Evolutionary conservation across 1,140 invertebrate genomes (phyloP).

Genomic region (Paralvinella palmiformis): DNA sequence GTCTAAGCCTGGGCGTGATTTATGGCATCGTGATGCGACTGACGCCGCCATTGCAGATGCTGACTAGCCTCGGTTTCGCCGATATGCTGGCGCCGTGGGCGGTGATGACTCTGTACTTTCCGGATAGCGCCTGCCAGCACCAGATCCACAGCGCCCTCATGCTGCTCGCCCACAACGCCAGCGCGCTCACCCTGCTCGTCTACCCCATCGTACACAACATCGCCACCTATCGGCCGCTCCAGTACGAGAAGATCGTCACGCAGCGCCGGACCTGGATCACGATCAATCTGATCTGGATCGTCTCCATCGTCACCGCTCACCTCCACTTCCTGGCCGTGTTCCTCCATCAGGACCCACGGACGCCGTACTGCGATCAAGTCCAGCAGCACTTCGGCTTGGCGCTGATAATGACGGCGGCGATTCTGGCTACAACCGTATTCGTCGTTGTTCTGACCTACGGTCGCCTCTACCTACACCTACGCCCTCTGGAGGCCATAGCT

Average conservation of each 20-base stretch:
- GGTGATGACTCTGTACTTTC: constrained; percentile 15
- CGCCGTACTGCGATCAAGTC: constrained; percentile 4
- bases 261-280: constrained; percentile 1
- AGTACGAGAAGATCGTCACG: constrained; percentile 12
- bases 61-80: constrained; percentile 10
- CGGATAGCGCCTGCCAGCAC: constrained; percentile 10
- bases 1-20: constrained; percentile 13
- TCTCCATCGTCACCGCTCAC: not conserved
- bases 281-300: constrained; percentile 8
- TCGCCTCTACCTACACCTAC: constrained; percentile 3
- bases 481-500: not conserved
- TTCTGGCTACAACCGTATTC: not conserved
- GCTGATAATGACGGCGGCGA: not conserved
- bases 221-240: constrained; percentile 15
- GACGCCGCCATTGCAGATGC: constrained; percentile 12
- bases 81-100: constrained; percentile 16
- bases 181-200: constrained; percentile 8
- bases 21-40: constrained; percentile 12
- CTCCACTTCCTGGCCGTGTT: constrained; percentile 8
- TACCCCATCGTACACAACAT: constrained; percentile 1
- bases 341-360: not conserved
- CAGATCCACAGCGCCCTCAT: constrained; percentile 14
- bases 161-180: constrained; percentile 10
- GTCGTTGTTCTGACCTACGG: constrained; percentile 5
- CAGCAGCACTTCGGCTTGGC: not conserved